Percentiles rank a stretch among this genome's conserved stretches.
Conservation (phyloP, 92 coral and sea anemone genomes). For the Pocillopora meandrina region DNA sequence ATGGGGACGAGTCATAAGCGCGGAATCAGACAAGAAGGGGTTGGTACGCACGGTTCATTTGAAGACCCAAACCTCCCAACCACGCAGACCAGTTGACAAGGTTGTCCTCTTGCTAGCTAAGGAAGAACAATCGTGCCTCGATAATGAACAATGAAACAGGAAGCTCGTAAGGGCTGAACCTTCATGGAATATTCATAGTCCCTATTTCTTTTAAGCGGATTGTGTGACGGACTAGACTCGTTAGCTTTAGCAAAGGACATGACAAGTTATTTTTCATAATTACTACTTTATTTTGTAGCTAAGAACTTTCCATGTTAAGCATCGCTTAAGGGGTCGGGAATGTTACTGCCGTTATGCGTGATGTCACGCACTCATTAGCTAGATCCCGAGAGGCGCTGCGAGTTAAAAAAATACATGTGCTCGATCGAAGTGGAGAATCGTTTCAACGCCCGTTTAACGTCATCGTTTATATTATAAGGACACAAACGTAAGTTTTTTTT, state of each 20-base stretch:
- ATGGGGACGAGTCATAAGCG: conserved; percentile 24
- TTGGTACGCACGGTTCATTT: conserved; percentile 31
- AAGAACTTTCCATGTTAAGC: too few species aligned
- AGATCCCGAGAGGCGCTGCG: background rate
- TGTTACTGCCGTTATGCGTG: background rate
- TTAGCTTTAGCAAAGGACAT: background rate
- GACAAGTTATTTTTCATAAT: background rate
- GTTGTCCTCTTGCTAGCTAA: conserved; percentile 31
- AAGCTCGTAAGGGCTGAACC: conserved; percentile 4
- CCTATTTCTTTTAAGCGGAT: background rate
- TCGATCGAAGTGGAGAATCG: background rate
- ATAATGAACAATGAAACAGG: background rate
- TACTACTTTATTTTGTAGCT: too few species aligned
- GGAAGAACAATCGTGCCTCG: conserved; percentile 28
- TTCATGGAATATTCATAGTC: conserved; percentile 4
- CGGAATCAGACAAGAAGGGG: conserved; percentile 31
- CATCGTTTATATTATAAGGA: background rate
- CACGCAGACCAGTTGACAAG: conserved; percentile 41
- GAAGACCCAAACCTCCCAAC: conserved; percentile 37
- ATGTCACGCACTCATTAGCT: background rate
- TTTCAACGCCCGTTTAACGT: background rate
- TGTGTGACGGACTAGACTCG: background rate
- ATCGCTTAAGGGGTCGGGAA: too few species aligned
- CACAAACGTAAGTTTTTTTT: too few species aligned
- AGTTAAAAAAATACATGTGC: background rate